Base-by-base conservation (phyloP, 2,797 vertebrate genomes). In the Pangasius larnaudii region DNA sequence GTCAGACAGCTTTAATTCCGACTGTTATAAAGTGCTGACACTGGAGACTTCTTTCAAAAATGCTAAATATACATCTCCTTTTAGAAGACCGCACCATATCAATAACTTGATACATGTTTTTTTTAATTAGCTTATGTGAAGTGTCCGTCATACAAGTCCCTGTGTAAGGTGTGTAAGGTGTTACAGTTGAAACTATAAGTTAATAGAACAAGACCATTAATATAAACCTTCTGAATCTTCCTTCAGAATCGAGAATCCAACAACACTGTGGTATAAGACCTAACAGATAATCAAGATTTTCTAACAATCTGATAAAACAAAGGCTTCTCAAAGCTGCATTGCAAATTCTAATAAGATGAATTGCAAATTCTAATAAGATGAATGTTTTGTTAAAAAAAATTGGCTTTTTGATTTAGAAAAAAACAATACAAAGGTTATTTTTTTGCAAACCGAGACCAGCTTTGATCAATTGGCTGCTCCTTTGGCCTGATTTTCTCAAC, bases 401-500 rank as follows among this genome's bases (percentile, higher is more conserved):
- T 93, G 88, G 90, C 90, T 58, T 69, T 81, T 63, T 86, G 85
- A 90, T 90, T 93, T 92, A 94, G 87, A 87, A 91, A 92, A 93
- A 89, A 91, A 95, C n/a, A 19, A 65, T 42, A 33, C 56, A 82
- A 81, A 72, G 36, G 24, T 42, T 46, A 22, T 78, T 86, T 27
- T 46, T 33, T 78, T 67, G 30, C 18, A 84, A 87, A 80, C 27
- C 33, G 16, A 69, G 39, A 91, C 94, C 90, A 58, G 91, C 94
- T 95, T 92, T 93, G 95, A 96, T 96, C 93, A 92, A 91, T 91
- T 97, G 97, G 96, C 96, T 97, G 91, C 93, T 93, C 92, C 96
- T 97, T 95, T 96, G 96, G 96, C 96, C 97, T 98, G 96, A 97
- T 97, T 80, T 80, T 98, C 96, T 94, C 92, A 95, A 96, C 95